phyloP scores from a whole-genome alignment of 1,140 invertebrate species.

The Cephus cinctus region DNA sequence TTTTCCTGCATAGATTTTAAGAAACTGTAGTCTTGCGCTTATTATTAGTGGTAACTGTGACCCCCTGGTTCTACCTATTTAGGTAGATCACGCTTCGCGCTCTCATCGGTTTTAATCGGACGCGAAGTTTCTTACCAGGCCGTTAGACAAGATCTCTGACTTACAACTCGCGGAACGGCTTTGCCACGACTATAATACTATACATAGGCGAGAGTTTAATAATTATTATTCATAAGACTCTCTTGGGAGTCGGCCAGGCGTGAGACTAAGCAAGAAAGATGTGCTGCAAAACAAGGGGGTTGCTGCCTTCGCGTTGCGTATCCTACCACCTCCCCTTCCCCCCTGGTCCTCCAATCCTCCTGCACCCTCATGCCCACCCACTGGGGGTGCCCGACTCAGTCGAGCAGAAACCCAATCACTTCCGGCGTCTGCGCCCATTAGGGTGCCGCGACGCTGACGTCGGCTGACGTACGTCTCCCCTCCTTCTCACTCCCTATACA shows the following conservation, averaged over 20 bases:
- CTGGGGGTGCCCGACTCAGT: constrained; percentile 49
- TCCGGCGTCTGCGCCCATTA: constrained; percentile 60
- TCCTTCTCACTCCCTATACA: constrained; percentile 20
- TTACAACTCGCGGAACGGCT: constrained; percentile 3
- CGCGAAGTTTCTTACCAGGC: constrained; percentile 17
- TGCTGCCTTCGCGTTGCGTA: constrained; percentile 14
- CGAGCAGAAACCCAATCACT: constrained; percentile 59
- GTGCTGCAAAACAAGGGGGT: constrained; percentile 46
- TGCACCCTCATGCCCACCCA: background rate
- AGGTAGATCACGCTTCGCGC: too few species aligned
- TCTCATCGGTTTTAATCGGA: constrained; percentile 11
- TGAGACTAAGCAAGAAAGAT: constrained; percentile 52
- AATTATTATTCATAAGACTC: constrained; percentile 56
- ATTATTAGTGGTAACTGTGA: too few species aligned
- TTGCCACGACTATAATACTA: constrained; percentile 1
- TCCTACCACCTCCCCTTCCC: constrained; percentile 13
- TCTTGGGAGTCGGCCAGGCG: constrained; percentile 45
- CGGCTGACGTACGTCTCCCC: constrained; percentile 51
- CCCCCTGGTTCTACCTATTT: too few species aligned
- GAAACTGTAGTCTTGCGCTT: too few species aligned
- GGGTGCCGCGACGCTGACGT: constrained; percentile 56
- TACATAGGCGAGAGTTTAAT: constrained; percentile 37
- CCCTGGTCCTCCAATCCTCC: constrained; percentile 3
- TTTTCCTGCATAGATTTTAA: too few species aligned
- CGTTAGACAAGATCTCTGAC: constrained; percentile 16